Conservation (phyloP, 2,113 vertebrate genomes). For the Sorex araneus region DNA sequence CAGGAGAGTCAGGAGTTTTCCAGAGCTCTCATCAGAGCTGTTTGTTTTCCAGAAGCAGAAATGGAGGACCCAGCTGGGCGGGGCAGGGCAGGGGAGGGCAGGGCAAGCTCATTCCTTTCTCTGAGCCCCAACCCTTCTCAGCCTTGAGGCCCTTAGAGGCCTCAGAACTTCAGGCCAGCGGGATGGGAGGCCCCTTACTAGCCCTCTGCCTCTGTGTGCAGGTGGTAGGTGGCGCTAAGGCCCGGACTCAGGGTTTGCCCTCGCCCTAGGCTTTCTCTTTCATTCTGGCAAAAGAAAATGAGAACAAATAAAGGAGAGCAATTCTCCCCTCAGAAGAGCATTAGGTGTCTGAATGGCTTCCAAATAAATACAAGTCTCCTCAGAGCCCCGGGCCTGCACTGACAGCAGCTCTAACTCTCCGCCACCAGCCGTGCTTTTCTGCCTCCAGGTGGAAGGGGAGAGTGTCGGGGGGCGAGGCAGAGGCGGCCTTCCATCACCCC, state of each 20-base stretch:
- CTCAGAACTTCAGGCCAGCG: background rate
- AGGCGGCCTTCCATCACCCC: constrained; percentile 79
- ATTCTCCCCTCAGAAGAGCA: constrained; percentile 74
- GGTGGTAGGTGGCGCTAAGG: background rate
- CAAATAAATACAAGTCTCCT: constrained; percentile 79
- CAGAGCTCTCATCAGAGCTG: constrained; percentile 9
- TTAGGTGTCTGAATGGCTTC: constrained; percentile 74
- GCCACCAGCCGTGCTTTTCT: constrained; percentile 83
- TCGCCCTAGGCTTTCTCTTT: background rate
- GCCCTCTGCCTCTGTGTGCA: background rate
- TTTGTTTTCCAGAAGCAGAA: constrained; percentile 41
- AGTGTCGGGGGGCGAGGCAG: constrained; percentile 77
- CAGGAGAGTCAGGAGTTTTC: background rate
- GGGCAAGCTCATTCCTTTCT: background rate
- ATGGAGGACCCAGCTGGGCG: background rate
- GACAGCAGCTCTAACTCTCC: constrained; percentile 89
- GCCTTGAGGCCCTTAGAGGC: background rate
- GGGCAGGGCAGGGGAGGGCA: background rate
- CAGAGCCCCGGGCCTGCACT: constrained; percentile 69
- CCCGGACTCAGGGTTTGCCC: background rate
- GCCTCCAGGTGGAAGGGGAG: constrained; percentile 86
- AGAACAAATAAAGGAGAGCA: constrained; percentile 80
- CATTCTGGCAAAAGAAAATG: constrained; percentile 64
- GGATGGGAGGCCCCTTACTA: background rate
- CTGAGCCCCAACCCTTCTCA: background rate